Evolutionary conservation across 92 coral and sea anemone genomes (phyloP), one percentile per base, ranked within the genome.

Genomic region (Scolanthus callimorphus): DNA sequence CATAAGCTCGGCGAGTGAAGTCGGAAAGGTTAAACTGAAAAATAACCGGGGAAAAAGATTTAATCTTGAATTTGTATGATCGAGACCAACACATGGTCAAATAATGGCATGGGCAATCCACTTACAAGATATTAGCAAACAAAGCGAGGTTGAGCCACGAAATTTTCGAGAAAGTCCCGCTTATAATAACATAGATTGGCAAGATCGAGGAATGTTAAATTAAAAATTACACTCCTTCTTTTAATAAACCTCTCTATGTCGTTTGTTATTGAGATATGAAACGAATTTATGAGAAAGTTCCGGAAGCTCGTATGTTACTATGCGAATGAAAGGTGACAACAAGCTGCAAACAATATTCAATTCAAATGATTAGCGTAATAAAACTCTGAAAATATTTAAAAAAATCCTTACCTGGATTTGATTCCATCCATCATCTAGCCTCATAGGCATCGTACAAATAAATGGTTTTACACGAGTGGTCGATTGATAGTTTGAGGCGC

Each of bases 391-490:
- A 34, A 34, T 34, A 34, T 34, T 34, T 15, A 34, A 6, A 34
- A 34, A n/a, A n/a, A n/a, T n/a, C n/a, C n/a, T n/a, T 69, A 94
- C 99, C 94, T 94, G 99, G 51, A 94, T 94, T 68, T 94, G 99
- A 68, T 94, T 94, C 99, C 99, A 94, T 4, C 99, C 99, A 65
- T 94, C 99, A 48, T 94, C 99, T 49, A 94, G 94, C 75, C 99
- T 94, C 99, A 94, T 94, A 2, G 99, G 99, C 99, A 94, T 94
- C 27, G 99, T 94, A 52, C 99, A 94, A 79, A 94, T 94, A 71
- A 94, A 94, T 12, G 99, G 99, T 75, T 94, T 94, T 31, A 94
- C 99, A 62, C 99, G 54, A 1, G 99, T 94, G 3, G 99, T 94
- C 46, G 99, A 94, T 61, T 94, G 99, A 47, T 94, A 94, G 85